phyloP scores from a whole-genome alignment of 2,113 vertebrate species.

The Scortum barcoo region DNA sequence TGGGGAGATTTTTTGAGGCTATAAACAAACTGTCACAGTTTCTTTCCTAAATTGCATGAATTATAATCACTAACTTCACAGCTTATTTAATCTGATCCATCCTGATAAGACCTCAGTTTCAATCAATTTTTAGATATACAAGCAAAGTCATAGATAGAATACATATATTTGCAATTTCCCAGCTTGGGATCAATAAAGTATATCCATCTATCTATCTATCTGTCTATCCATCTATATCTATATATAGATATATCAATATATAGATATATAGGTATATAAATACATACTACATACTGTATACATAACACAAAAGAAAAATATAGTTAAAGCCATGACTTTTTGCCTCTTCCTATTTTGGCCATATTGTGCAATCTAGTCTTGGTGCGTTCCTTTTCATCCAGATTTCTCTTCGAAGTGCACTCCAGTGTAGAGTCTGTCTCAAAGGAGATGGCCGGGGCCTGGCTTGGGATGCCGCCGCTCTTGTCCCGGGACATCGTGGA shows the following conservation, averaged over 20 bases:
- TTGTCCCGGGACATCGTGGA: conserved; percentile 54
- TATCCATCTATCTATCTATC: too few relatives aligned
- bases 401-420: conserved; percentile 62
- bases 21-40: conserved; percentile 6
- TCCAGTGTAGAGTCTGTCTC: conserved; percentile 75
- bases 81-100: conserved; percentile 7
- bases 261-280: too few relatives aligned
- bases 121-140: conserved; percentile 11
- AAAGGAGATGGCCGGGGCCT: conserved; percentile 71
- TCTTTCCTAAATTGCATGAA: neutral
- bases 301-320: conserved; percentile 12
- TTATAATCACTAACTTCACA: neutral
- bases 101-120: neutral
- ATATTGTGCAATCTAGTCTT: conserved; percentile 64
- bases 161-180: too few relatives aligned
- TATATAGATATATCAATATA: too few relatives aligned
- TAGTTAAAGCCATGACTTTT: conserved; percentile 77
- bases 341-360: conserved; percentile 61
- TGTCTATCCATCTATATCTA: too few relatives aligned
- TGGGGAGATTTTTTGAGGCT: neutral
- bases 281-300: too few relatives aligned
- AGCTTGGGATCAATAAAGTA: too few relatives aligned
- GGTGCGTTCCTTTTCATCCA: conserved; percentile 68
- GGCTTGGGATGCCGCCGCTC: conserved; percentile 43
- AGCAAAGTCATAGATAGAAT: conserved; percentile 11